phyloP scores from a whole-genome alignment of 2,113 vertebrate genomes.

The Tetrax tetrax region DNA sequence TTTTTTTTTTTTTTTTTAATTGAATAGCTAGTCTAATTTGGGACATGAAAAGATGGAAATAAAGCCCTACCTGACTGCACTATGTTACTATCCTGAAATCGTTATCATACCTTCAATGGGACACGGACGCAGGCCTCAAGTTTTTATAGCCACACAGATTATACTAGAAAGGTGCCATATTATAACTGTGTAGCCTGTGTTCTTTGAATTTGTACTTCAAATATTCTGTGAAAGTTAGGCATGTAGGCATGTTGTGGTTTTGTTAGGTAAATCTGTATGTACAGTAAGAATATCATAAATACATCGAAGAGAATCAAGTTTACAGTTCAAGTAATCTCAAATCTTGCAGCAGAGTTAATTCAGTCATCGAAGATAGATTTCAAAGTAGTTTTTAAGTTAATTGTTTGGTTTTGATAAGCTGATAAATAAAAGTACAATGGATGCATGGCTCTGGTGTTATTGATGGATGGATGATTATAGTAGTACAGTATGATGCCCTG shows the following conservation, averaged over 20 bases:
- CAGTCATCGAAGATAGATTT: neutral
- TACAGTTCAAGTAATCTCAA: neutral
- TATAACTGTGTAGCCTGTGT: neutral
- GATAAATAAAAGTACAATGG: neutral
- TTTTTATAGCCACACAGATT: neutral
- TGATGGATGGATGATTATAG: neutral
- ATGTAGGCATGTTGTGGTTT: neutral
- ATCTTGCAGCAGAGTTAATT: neutral
- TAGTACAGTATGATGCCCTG: neutral
- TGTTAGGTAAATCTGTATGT: neutral
- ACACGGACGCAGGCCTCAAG: neutral
- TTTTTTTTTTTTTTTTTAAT: neutral
- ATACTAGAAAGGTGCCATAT: neutral
- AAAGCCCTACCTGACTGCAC: neutral
- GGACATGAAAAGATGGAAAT: neutral
- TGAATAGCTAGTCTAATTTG: neutral
- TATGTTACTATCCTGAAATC: neutral
- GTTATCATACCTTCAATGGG: neutral
- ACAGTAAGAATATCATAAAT: neutral
- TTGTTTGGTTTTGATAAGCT: neutral
- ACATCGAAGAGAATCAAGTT: neutral
- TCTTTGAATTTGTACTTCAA: neutral
- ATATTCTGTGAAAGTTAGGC: neutral
- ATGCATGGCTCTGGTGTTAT: neutral
- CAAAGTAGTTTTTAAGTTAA: neutral